These are phyloP conservation scores for Lagopus leucura DNA, from an alignment of 2,113 vertebrate genomes.

Conservation along the genomic window DNA sequence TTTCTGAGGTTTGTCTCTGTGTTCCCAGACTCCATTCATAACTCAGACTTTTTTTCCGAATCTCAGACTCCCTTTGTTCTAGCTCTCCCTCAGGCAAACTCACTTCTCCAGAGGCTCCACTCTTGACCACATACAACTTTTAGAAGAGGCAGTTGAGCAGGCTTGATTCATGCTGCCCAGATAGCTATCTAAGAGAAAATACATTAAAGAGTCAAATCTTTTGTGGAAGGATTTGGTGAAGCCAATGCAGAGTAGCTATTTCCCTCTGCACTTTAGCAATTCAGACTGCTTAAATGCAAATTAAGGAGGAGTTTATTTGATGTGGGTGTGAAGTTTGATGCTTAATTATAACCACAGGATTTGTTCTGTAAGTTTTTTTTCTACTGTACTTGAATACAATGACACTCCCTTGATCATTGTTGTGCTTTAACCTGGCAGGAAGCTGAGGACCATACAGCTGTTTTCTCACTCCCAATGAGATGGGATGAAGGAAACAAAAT, in stretches of 20 bases:
- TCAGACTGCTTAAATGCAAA: neutral
- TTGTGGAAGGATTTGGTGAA: neutral
- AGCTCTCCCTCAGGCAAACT: neutral
- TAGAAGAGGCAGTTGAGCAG: neutral
- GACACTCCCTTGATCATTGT: neutral
- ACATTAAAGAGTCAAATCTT: neutral
- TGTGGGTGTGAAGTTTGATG: neutral
- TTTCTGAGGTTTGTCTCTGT: neutral
- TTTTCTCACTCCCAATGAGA: no score
- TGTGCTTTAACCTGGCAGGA: no score
- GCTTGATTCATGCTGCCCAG: neutral
- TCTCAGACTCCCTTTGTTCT: neutral
- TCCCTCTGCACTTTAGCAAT: neutral
- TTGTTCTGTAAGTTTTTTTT: neutral
- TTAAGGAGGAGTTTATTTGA: neutral
- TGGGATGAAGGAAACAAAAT: no score
- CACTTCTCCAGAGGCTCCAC: neutral
- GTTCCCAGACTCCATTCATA: neutral
- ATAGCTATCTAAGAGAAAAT: neutral
- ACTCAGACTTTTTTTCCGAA: neutral
- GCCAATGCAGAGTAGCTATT: neutral
- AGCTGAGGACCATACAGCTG: no score
- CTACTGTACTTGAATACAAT: neutral
- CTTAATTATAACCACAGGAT: neutral
- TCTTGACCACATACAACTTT: neutral